phyloP scores from a whole-genome alignment of 1,140 invertebrate species.

The Hycleus phaleratus region DNA sequence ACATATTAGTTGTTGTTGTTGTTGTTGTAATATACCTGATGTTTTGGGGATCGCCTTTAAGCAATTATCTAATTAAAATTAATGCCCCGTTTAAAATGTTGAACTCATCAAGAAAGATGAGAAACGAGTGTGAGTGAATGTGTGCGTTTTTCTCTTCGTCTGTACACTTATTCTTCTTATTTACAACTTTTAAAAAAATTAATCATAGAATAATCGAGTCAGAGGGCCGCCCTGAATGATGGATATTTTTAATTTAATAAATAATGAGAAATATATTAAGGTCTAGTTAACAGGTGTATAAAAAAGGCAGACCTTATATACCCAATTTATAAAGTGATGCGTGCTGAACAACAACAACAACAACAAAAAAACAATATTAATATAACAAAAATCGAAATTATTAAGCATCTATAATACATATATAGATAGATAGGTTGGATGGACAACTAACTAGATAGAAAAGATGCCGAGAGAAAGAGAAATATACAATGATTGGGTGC shows the following conservation, averaged over 20 bases:
- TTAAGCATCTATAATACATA: too few relatives aligned
- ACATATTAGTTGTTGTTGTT: too few relatives aligned
- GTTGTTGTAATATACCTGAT: constrained; percentile 12
- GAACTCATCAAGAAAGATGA: constrained; percentile 35
- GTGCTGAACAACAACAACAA: too few relatives aligned
- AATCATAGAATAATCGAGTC: constrained; percentile 40
- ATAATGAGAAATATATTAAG: constrained; percentile 39
- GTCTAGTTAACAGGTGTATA: constrained; percentile 39
- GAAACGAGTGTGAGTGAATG: not conserved
- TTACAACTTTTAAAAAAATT: constrained; percentile 24
- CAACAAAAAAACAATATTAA: too few relatives aligned
- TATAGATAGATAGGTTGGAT: too few relatives aligned
- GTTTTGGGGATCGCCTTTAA: constrained; percentile 31
- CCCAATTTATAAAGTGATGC: too few relatives aligned
- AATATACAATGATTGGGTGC: not conserved
- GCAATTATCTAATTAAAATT: constrained; percentile 44
- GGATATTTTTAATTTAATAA: constrained; percentile 43
- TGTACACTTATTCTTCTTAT: too few relatives aligned
- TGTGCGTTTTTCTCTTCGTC: not conserved
- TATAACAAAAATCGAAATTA: too few relatives aligned
- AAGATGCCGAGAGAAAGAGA: not conserved
- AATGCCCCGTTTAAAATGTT: constrained; percentile 38
- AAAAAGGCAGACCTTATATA: constrained; percentile 27
- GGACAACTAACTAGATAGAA: not conserved
- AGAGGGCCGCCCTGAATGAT: constrained; percentile 20